Conservation (phyloP, 92 coral and sea anemone genomes). For the Plumapathes pennacea region DNA sequence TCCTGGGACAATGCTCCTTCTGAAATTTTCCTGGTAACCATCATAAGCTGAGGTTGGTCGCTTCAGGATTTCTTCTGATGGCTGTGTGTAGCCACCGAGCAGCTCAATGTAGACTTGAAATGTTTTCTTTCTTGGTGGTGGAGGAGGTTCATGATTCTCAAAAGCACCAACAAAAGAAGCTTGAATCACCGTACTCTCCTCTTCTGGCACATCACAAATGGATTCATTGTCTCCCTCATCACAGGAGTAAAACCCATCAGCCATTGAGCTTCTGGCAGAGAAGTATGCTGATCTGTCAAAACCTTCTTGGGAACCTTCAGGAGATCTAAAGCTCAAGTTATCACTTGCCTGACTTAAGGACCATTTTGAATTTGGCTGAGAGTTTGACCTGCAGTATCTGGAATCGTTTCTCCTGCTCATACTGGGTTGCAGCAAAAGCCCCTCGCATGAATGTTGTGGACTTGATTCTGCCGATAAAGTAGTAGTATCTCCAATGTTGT, state of each 20-base stretch:
- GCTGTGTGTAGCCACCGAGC: constrained; percentile 78
- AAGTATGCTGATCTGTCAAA: constrained; percentile 30
- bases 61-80: constrained; percentile 78
- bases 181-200: constrained; percentile 63
- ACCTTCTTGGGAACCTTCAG: constrained; percentile 61
- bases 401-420: constrained; percentile 8
- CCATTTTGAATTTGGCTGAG: constrained; percentile 36
- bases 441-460: constrained; percentile 28
- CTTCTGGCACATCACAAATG: constrained; percentile 27
- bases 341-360: constrained; percentile 58
- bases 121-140: constrained; percentile 51
- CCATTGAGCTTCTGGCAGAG: constrained; percentile 69
- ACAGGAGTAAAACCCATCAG: constrained; percentile 61
- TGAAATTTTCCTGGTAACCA: constrained; percentile 75
- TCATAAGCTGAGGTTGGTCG: constrained; percentile 91
- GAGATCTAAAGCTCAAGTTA: constrained; percentile 52
- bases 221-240: constrained; percentile 67
- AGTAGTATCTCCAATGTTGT: constrained; percentile 62
- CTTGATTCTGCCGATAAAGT: constrained; percentile 21
- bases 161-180: constrained; percentile 65
- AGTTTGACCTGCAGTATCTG: constrained; percentile 5
- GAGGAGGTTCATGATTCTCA: constrained; percentile 63
- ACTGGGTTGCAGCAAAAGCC: constrained; percentile 38
- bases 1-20: constrained; percentile 43
- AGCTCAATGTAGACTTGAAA: constrained; percentile 96